Base-by-base conservation (phyloP, 1,140 invertebrate genomes). In the Lordiphosa clarofinis region DNA sequence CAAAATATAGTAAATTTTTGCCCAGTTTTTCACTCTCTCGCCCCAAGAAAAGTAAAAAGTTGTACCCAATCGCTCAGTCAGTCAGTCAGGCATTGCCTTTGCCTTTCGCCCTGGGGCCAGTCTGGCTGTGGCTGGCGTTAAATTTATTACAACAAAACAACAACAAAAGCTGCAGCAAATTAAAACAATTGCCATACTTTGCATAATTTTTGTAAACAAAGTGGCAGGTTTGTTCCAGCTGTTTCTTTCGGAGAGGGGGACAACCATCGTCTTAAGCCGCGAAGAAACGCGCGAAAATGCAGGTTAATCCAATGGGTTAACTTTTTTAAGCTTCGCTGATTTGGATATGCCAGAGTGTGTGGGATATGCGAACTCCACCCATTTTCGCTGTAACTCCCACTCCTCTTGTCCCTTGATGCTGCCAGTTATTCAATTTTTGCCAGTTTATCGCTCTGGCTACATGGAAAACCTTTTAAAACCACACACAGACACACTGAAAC, bases 171-270 rank as follows among this genome's bases (percentile, higher is more conserved):
- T 44, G 12, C 43, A 48, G 37, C 21, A 64, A 78, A 79, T 73
- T 73, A 79, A 79, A 79, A 73, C 74, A 79, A 79, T 79, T 79
- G 74, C 74, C 24, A 73, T 73, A 59, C 64, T 79, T 79, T 79
- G 74, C 69, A 79, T 79, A 79, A 79, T 79, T 79, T 73, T 50
- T 79, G 74, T 79, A 79, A 79, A 79, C 75, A 79, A 79, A 79
- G 65, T 69, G 69, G 59, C 43, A 40, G 48, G 13, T 40, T 40
- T 40, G 12, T 40, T 40, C 13, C 39, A 40, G 39, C 39, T 40
- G 39, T 40, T 19, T 15, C 8, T 42, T 15, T 8, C 0, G 6
- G 12, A 1, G 28, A 4, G 37, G 10, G 11, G 28, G 42, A 36
- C 28, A 36, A 3, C 21, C 21, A 21, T 15, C 15, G 21, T 21